Evolutionary conservation across 2,888 invertebrate species (phyloP).

Genomic region (Drosophila anomalipes): DNA sequence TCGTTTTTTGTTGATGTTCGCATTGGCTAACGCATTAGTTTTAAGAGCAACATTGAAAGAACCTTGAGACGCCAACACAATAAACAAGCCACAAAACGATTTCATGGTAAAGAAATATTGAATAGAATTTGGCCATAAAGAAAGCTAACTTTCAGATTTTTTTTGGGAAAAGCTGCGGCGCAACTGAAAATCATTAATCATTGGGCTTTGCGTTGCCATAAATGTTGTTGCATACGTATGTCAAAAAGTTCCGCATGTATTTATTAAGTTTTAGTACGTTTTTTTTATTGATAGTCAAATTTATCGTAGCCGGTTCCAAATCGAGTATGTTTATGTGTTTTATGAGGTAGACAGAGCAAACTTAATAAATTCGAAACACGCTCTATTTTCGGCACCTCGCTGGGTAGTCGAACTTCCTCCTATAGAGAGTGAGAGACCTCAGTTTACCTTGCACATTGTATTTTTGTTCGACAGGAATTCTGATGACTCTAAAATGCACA

Average conservation of each 20-base stretch:
- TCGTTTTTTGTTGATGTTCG: conserved; percentile 19
- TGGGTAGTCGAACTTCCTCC: conserved; percentile 66
- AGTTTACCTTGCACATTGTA: conserved; percentile 58
- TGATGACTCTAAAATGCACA: conserved; percentile 22
- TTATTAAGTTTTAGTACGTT: conserved; percentile 36
- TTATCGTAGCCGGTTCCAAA: conserved; percentile 31
- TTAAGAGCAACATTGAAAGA: conserved; percentile 46
- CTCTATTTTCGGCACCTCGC: conserved; percentile 62
- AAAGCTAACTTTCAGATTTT: conserved; percentile 21
- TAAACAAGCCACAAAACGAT: conserved; percentile 14
- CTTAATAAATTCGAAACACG: conserved; percentile 72
- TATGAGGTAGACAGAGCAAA: conserved; percentile 47
- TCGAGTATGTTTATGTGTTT: conserved; percentile 49
- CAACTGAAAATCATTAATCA: conserved; percentile 22
- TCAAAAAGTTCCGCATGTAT: conserved; percentile 44
- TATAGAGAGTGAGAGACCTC: conserved; percentile 55
- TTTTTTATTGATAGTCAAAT: conserved; percentile 45
- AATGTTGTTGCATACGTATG: conserved; percentile 6
- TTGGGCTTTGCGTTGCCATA: conserved; percentile 12
- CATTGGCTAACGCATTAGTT: conserved; percentile 39
- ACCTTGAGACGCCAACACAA: conserved; percentile 54
- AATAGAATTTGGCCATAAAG: conserved; percentile 33
- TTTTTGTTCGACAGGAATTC: conserved; percentile 43
- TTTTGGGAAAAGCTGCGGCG: not conserved
- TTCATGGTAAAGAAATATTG: conserved; percentile 26